Percentiles rank a stretch among this genome's conserved stretches.
Evolutionary conservation across 2,113 vertebrate genomes (phyloP).

Genomic region (Gobius niger): DNA sequence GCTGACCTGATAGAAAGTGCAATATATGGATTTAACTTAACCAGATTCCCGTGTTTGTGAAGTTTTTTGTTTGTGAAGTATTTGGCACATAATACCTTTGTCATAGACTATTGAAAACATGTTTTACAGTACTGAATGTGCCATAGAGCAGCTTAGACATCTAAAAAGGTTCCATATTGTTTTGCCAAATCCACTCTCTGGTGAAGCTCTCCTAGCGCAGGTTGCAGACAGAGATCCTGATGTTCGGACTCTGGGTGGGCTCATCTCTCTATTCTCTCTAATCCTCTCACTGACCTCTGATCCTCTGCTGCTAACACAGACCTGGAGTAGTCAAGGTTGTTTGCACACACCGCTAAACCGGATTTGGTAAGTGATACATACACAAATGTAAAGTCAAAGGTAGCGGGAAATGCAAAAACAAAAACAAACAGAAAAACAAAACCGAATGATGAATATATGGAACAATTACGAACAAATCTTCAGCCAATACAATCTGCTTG

Average conservation of each 20-base stretch:
- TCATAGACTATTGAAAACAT: too few relatives aligned
- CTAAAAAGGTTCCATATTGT: background rate
- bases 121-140: too few relatives aligned
- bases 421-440: background rate
- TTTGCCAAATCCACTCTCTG: background rate
- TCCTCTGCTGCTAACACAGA: constrained; percentile 42
- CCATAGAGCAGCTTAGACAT: too few relatives aligned
- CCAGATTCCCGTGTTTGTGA: too few relatives aligned
- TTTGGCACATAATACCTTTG: too few relatives aligned
- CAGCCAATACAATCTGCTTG: too few relatives aligned
- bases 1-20: too few relatives aligned
- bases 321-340: constrained; percentile 5
- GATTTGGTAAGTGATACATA: background rate
- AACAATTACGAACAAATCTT: too few relatives aligned
- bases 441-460: too few relatives aligned
- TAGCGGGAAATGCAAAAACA: background rate
- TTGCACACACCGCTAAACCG: background rate
- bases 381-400: too few relatives aligned
- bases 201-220: constrained; percentile 16
- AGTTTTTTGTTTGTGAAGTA: too few relatives aligned
- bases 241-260: constrained; percentile 54
- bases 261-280: constrained; percentile 49
- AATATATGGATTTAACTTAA: too few relatives aligned
- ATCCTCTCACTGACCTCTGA: constrained; percentile 47
- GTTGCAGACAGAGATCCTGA: constrained; percentile 19